Evolutionary conservation across 2,888 invertebrate species (phyloP), one percentile per base, ranked within the genome.

Genomic region (Eueremaeus valkanovi): DNA sequence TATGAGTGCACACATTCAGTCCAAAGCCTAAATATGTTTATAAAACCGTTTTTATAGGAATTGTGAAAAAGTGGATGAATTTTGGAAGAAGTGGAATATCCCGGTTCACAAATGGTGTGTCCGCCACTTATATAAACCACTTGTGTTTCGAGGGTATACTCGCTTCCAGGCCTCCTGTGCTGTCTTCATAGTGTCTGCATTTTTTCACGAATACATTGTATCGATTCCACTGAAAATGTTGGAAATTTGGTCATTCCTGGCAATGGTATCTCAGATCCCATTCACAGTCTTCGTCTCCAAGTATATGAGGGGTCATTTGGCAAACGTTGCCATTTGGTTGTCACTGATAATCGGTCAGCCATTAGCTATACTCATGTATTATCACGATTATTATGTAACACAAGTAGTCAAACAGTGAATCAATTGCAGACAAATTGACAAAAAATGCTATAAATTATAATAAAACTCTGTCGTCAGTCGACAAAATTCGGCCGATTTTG

Each of bases 71-170:
- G 92, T 95, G 80, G 90, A 92, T 79, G 90, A 90, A 36, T 99
- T 99, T 84, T 99, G 99, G 99, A 88, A 94, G 79, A 90, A 91
- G 49, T 99, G 99, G 99, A 99, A 99, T 85, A 89, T 95, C 86
- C 98, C 97, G 0, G 98, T 98, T 8, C 98, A 99, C 84, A 87
- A 91, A 80, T 96, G 95, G 95, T 93, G 93, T 27, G 88, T 94
- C 49, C 86, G 89, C 78, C 96, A 97, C 83, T 86, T 97, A 21
- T 97, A 95, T 84, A 90, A 93, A 79, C 96, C 96, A 0, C 86
- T 95, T 80, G 89, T 95, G 0, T 89, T 88, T 80, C 87, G 88
- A 86, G 95, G 95, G 0, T 92, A 90, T 82, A 88, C 88, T 73
- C 90, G 89, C 81, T 85, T 85, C 0, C 84, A 87, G 3, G 95